A percentile compares a stretch with the other conserved stretches of the same genome.
phyloP scores from a whole-genome alignment of 2,797 vertebrate genomes.

The Pseudotriccus pelzelni region DNA sequence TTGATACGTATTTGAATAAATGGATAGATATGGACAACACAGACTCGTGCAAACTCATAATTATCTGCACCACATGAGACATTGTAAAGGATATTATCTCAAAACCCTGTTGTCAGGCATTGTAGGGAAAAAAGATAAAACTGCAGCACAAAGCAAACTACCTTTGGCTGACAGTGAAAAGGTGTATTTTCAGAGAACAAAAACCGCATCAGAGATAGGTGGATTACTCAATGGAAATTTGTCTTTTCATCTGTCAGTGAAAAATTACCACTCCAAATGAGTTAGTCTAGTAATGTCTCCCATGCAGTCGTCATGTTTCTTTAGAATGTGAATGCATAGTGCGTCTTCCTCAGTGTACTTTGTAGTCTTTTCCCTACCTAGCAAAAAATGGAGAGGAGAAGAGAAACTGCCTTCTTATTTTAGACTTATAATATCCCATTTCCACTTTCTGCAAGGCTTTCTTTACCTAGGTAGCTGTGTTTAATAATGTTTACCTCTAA shows the following conservation, averaged over 20 bases:
- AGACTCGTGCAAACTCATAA: neutral
- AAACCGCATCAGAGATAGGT: neutral
- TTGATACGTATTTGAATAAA: constrained; percentile 4
- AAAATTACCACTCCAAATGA: neutral
- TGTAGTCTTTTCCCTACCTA: neutral
- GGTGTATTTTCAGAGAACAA: neutral
- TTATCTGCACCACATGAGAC: neutral
- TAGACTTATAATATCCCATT: neutral
- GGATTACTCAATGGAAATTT: neutral
- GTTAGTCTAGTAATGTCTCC: neutral
- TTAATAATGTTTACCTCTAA: neutral
- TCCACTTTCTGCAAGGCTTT: neutral
- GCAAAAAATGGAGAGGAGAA: neutral
- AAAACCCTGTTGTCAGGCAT: neutral
- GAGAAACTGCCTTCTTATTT: neutral
- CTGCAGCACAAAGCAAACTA: neutral
- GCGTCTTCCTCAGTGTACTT: neutral
- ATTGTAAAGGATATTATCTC: neutral
- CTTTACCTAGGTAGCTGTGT: neutral
- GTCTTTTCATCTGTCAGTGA: neutral
- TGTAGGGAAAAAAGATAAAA: neutral
- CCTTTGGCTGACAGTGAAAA: neutral
- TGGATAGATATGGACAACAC: neutral
- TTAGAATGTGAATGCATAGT: neutral
- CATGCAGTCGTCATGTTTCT: neutral